Base-by-base conservation (phyloP, 1,140 invertebrate genomes). In the Plectrocnemia conspersa region DNA sequence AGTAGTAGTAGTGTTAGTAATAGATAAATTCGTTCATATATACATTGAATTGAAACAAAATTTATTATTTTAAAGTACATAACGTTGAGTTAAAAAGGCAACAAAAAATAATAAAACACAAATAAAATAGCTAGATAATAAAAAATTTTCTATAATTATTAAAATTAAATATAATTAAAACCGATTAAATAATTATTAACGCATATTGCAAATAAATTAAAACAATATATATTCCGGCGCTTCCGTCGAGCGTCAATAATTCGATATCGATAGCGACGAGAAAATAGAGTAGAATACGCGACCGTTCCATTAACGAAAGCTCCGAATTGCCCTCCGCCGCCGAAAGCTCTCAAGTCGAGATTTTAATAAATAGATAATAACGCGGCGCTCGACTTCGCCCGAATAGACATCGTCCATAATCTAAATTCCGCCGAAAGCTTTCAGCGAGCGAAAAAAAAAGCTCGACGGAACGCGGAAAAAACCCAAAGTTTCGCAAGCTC, bases 401-500 rank as follows among this genome's bases (percentile, higher is more conserved):
- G 22, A 47, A 29, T 22, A 23, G 46, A 23, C 46, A 45, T 45
- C 42, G 42, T 32, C 25, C 44, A 54, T 61, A 50, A 36, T 52
- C 52, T 52, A 32, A 45, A 50, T 54, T 58, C 56, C 45, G 27
- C 23, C 54, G 38, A 54, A 54, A 41, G 15, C 62, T 59, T 63
- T 64, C 63, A 53, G 58, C 47, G 58, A 54, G 53, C n/a, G n/a
- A n/a, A n/a, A n/a, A 52, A 58, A 47, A 54, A 52, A 48, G 56
- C 56, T 54, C 56, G 56, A 54, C 59, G 54, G 59, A 49, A 41
- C 11, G 32, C 27, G 29, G 15, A 29, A 48, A 35, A 32, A 40
- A 33, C 25, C 32, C 11, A 15, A 19, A 35, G 9, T 23, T 15
- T 22, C 40, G 7, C n/a, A 11, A 52, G 41, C 47, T 42, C 42